phyloP scores from a whole-genome alignment of 2,113 vertebrate genomes.

The Terrapene triunguis region DNA sequence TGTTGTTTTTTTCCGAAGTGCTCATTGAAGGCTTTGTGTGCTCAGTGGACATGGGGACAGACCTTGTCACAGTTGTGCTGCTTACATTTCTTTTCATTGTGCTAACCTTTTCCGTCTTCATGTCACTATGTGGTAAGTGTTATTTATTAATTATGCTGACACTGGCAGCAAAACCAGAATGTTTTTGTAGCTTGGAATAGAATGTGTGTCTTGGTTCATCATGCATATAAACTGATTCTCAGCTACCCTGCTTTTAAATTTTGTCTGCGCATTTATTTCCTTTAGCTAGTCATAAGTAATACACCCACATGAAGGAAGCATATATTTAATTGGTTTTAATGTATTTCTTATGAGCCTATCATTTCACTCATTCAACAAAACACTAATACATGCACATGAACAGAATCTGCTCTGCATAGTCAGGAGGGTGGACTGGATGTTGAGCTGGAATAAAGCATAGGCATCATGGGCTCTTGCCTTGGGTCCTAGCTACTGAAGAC shows the following conservation, averaged over 20 bases:
- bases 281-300: background rate
- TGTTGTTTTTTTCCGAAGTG: rapidly evolving
- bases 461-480: background rate
- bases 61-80: background rate
- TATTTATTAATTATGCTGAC: conserved; percentile 31
- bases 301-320: background rate
- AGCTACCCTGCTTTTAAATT: background rate
- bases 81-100: background rate
- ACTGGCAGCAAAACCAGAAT: background rate
- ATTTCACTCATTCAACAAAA: background rate
- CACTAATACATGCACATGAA: background rate
- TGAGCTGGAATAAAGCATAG: background rate
- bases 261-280: background rate
- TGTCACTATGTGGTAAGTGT: background rate
- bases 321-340: background rate
- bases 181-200: background rate
- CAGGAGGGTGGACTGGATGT: rapidly evolving
- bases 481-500: background rate
- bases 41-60: background rate
- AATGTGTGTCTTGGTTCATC: background rate
- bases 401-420: background rate
- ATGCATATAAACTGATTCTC: background rate
- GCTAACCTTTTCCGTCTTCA: rapidly evolving
- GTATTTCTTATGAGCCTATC: background rate
- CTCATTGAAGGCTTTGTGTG: background rate